Evolutionary conservation across 1,140 invertebrate species (phyloP), one percentile per base, ranked within the genome.

Genomic region (Venturia canescens): DNA sequence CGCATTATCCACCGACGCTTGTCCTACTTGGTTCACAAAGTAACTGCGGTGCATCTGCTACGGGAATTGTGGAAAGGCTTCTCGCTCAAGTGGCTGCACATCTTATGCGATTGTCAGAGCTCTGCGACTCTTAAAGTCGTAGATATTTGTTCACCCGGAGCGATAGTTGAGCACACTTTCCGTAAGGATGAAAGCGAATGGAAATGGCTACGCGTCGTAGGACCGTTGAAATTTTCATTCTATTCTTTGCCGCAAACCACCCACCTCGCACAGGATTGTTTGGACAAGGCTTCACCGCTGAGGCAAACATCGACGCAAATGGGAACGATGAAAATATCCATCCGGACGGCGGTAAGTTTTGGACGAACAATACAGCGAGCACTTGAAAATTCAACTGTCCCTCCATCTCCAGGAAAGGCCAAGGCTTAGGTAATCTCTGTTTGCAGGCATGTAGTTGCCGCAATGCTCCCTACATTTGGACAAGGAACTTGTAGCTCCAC

Each of bases 1-100:
- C 66, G 9, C 66, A 69, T 69, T 69, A 69, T 69, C 4, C 29
- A 69, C 66, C 21, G 31, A 69, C 66, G 16, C 66, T 31, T 18
- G 66, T 69, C 27, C 66, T 18, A 69, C 29, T 31, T 69, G 26
- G 66, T 15, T 29, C n/a, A 23, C 21, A 69, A 31, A 69, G 29
- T 31, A 69, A 29, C 66, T 69, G 66, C 5, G 29, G n/a, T 69
- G 18, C 13, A 1, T 69, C 15, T 69, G 15, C 66, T 69, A 18
- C 15, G 18, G 27, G 29, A 31, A 11, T 31, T 15, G 3, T 34
- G 15, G 16, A 31, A 69, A 16, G 4, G 21, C 4, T 18, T 26
- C 2, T 13, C 4, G 1, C 23, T 26, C 7, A 44, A 63, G 60
- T 63, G 23, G 60, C 1, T 63, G 11, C 7, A 23, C 23, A 63